These are phyloP conservation scores for Synchiropus splendidus DNA, from an alignment of 2,113 vertebrate species.

Conservation along the genomic window DNA sequence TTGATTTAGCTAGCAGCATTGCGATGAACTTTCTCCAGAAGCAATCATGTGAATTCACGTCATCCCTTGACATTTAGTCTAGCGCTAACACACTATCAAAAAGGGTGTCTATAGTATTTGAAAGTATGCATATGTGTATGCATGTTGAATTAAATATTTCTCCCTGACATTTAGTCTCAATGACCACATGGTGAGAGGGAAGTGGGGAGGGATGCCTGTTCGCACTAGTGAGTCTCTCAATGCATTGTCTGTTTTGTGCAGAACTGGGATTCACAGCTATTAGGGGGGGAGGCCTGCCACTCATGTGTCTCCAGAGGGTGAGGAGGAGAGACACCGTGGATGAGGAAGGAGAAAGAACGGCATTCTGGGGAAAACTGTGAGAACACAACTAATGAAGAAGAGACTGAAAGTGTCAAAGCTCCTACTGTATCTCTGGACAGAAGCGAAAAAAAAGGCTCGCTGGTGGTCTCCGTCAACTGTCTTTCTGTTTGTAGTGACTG, in stretches of 20 bases:
- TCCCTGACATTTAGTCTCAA: constrained; percentile 61
- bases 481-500: constrained; percentile 58
- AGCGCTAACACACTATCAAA: constrained; percentile 39
- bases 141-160: constrained; percentile 52
- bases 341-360: constrained; percentile 21
- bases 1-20: constrained; percentile 24
- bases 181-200: constrained; percentile 37
- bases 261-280: constrained; percentile 56
- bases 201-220: constrained; percentile 42
- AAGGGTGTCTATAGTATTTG: constrained; percentile 18
- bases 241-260: constrained; percentile 34
- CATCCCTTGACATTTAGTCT: constrained; percentile 60
- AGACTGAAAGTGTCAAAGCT: constrained; percentile 43
- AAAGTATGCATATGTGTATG: constrained; percentile 16
- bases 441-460: constrained; percentile 65
- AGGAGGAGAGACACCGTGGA: constrained; percentile 49
- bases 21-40: constrained; percentile 52
- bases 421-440: constrained; percentile 53
- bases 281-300: constrained; percentile 60
- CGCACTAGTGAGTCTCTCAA: constrained; percentile 6
- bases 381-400: constrained; percentile 57
- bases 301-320: constrained; percentile 58
- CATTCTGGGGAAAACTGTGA: constrained; percentile 30
- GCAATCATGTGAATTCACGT: constrained; percentile 59
- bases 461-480: constrained; percentile 56